Evolutionary conservation across 2,113 vertebrate genomes (phyloP).

Genomic region (Laterallus jamaicensis): DNA sequence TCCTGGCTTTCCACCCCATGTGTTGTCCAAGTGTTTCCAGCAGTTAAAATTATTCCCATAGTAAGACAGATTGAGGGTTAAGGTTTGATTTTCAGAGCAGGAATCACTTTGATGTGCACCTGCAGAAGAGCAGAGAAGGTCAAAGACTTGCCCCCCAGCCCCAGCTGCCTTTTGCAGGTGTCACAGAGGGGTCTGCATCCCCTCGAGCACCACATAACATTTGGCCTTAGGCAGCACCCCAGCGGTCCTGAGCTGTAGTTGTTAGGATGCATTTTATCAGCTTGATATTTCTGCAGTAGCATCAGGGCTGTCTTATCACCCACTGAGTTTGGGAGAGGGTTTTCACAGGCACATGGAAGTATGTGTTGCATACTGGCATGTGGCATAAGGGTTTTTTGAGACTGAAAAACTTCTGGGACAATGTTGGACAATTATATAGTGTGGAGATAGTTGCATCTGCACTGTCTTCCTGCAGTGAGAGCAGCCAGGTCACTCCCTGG

Average conservation of each 20-base stretch:
- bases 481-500: neutral
- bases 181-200: neutral
- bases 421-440: neutral
- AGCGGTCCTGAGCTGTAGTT: neutral
- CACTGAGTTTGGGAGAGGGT: neutral
- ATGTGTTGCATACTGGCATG: neutral
- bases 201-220: rapidly evolving
- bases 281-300: neutral
- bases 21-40: neutral
- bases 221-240: no score
- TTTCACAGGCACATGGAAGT: neutral
- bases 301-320: neutral
- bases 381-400: neutral
- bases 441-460: neutral
- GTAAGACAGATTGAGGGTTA: neutral
- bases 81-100: neutral
- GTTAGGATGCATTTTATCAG: neutral
- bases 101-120: neutral
- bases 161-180: neutral
- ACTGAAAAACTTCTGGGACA: neutral
- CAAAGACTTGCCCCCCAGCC: neutral
- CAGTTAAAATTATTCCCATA: neutral
- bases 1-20: neutral
- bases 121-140: neutral
- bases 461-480: neutral